Conservation (phyloP, 1,140 invertebrate genomes). For the Drosophila ficusphila region DNA sequence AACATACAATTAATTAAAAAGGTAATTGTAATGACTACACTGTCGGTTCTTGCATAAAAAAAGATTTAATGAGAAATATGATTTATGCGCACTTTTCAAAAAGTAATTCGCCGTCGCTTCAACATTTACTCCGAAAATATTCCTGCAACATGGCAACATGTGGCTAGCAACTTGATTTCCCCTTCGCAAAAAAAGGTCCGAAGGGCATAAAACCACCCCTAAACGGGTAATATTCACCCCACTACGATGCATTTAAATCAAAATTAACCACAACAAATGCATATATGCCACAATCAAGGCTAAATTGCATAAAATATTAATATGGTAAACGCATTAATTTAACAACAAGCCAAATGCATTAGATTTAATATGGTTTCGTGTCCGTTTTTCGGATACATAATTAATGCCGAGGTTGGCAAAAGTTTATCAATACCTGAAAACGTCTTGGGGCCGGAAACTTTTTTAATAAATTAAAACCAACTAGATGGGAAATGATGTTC, state of each 20-base stretch:
- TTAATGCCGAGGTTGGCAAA: conserved; percentile 29
- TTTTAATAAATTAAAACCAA: conserved; percentile 59
- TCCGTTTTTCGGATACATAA: conserved; percentile 48
- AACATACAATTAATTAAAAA: conserved; percentile 32
- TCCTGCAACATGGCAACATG: conserved; percentile 13
- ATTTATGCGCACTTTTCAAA: neutral
- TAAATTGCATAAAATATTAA: conserved; percentile 63
- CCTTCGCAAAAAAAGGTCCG: conserved; percentile 11
- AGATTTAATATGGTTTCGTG: conserved; percentile 31
- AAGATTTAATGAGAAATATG: neutral
- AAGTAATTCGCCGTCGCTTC: neutral
- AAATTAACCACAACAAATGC: conserved; percentile 58
- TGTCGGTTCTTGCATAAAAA: neutral
- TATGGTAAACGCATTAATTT: conserved; percentile 50
- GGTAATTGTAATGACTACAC: conserved; percentile 38
- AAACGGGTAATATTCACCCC: neutral
- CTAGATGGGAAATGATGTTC: neutral
- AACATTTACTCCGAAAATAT: conserved; percentile 54
- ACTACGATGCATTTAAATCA: conserved; percentile 29
- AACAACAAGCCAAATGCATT: conserved; percentile 53
- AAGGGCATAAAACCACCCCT: conserved; percentile 27
- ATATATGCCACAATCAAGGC: conserved; percentile 36
- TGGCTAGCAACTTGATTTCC: conserved; percentile 25
- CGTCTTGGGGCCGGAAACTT: conserved; percentile 31
- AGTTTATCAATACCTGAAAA: conserved; percentile 12